phyloP scores from a whole-genome alignment of 2,797 vertebrate genomes.

The Dermochelys coriacea region DNA sequence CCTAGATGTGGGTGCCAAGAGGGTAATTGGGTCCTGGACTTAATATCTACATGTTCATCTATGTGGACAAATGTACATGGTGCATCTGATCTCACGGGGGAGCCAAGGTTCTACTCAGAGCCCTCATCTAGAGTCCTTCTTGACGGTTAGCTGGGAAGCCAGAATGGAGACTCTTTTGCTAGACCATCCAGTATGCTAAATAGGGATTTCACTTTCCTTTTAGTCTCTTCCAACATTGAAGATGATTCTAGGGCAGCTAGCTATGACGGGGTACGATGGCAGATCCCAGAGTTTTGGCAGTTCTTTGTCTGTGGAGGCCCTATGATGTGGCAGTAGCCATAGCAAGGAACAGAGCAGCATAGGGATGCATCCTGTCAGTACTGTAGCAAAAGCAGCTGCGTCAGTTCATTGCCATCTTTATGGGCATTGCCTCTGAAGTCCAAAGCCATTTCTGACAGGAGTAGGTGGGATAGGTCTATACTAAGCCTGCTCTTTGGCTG shows the following conservation, averaged over 20 bases:
- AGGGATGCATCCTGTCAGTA: neutral
- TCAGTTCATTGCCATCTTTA: neutral
- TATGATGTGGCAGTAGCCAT: neutral
- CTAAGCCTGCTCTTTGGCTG: neutral
- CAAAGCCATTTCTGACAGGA: neutral
- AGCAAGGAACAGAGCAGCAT: neutral
- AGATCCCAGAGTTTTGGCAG: neutral
- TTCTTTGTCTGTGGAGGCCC: neutral
- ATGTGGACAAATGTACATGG: neutral
- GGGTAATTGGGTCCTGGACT: neutral
- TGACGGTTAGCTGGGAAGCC: neutral
- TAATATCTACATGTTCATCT: neutral
- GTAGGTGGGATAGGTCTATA: neutral
- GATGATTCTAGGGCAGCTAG: neutral
- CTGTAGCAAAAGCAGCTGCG: neutral
- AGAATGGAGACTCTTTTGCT: neutral
- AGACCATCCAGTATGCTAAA: neutral
- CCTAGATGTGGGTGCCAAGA: neutral
- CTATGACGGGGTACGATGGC: neutral
- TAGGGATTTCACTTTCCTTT: neutral
- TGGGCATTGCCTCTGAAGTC: neutral
- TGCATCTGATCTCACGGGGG: neutral
- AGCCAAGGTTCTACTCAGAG: neutral
- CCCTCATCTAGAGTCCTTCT: neutral
- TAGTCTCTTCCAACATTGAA: neutral